Base-by-base conservation (phyloP, 2,113 vertebrate genomes). In the Cranoglanis bouderius region DNA sequence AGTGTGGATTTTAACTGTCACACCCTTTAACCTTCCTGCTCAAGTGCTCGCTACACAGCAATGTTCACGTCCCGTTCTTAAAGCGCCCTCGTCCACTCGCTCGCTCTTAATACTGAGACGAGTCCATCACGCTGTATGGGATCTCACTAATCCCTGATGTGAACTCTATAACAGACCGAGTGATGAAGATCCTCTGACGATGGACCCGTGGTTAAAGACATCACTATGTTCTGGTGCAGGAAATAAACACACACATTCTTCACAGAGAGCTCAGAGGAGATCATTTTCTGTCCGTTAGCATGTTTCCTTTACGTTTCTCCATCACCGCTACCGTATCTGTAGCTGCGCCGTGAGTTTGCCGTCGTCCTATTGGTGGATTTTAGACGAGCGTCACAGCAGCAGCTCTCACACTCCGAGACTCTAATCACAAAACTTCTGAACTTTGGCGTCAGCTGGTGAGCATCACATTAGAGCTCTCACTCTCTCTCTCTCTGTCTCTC, bases 1-100 rank as follows among this genome's bases (percentile, higher is more conserved):
- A 43, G 49, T 46, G 78, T 72, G 88, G n/a, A 87, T 57, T 88
- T 84, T 75, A 74, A 74, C 89, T 90, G 75, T 84, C 80, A 70
- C 65, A 59, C 55, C 32, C 43, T 78, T 83, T 81, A 72, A 53
- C 84, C 61, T 65, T 85, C 61, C 59, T 84, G 26, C 24, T 51
- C 13, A 80, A 46, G 82, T 84, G 10, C 26, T 12, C 43, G 70
- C 84, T 40, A 21, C 59, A 2, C 3, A 70, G 63, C 40, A 46
- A 21, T n/a, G 26, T 49, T 84, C 63, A 51, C 18, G 51, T 70
- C 59, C 63, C 12, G 18, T 9, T 65, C 43, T 21, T 85, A 49
- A 70, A 70, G 29, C 4, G 5, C 61, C 16, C 61, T 35, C 3
- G 43, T 51, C 46, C 63, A 32, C 46, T 70, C 29, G 5, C 2